Conservation (phyloP, 2,113 vertebrate genomes). For the Siniperca chuatsi region DNA sequence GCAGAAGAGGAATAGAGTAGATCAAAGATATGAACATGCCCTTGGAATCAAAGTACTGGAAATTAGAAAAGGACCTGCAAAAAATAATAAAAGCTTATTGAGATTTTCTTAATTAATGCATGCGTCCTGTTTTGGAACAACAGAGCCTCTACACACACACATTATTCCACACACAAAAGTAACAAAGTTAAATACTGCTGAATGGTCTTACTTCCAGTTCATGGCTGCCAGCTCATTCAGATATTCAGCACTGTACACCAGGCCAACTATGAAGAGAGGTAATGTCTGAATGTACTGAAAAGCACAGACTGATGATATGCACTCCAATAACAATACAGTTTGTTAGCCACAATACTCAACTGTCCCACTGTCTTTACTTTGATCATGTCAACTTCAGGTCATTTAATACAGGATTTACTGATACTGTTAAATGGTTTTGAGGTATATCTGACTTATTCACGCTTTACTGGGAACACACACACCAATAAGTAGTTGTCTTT, state of each 20-base stretch:
- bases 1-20: conserved; percentile 91
- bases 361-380: neutral
- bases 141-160: neutral
- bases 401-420: neutral
- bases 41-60: conserved; percentile 97
- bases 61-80: conserved; percentile 90
- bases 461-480: neutral
- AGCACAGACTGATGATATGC: neutral
- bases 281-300: neutral
- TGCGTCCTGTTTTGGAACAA: neutral
- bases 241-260: conserved; percentile 93
- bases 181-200: neutral
- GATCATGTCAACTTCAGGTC: neutral
- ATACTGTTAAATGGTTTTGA: neutral
- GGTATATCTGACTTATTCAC: neutral
- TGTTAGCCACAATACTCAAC: neutral
- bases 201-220: conserved; percentile 91
- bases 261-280: conserved; percentile 79
- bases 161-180: neutral
- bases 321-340: too few relatives aligned
- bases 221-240: conserved; percentile 95
- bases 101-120: neutral
- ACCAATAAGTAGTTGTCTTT: neutral
- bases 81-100: conserved; percentile 16
- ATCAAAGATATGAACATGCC: conserved; percentile 98